These are phyloP conservation scores for Urocyon cinereoargenteus DNA, from an alignment of 2,797 vertebrate genomes.

Conservation along the genomic window DNA sequence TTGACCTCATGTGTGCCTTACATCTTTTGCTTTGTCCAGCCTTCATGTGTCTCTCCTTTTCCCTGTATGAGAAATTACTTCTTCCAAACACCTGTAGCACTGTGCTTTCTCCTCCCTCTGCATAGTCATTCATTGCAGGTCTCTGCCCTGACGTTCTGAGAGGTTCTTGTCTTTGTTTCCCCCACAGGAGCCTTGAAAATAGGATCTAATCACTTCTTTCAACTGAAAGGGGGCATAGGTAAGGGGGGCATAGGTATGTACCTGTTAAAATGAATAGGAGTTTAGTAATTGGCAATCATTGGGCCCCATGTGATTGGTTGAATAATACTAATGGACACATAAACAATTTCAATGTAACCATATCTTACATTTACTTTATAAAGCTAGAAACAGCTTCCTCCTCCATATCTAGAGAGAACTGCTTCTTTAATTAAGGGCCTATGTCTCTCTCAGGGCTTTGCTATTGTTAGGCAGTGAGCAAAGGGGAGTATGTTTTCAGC, in stretches of 20 bases:
- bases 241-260: background rate
- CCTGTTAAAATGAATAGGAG: background rate
- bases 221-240: background rate
- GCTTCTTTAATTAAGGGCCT: background rate
- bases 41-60: background rate
- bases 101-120: background rate
- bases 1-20: background rate
- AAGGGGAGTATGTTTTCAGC: background rate
- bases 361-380: background rate
- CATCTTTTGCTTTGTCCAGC: background rate
- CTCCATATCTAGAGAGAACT: background rate
- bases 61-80: background rate
- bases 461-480: background rate
- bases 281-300: background rate
- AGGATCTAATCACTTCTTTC: background rate
- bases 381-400: background rate
- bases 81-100: background rate
- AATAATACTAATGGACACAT: background rate
- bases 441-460: background rate
- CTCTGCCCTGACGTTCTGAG: background rate
- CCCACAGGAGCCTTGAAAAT: background rate
- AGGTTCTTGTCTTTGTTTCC: conserved; percentile 8
- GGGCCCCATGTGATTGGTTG: background rate
- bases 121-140: background rate
- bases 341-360: background rate